Conservation (phyloP, 2,797 vertebrate species). For the Danio jaintianensis region DNA sequence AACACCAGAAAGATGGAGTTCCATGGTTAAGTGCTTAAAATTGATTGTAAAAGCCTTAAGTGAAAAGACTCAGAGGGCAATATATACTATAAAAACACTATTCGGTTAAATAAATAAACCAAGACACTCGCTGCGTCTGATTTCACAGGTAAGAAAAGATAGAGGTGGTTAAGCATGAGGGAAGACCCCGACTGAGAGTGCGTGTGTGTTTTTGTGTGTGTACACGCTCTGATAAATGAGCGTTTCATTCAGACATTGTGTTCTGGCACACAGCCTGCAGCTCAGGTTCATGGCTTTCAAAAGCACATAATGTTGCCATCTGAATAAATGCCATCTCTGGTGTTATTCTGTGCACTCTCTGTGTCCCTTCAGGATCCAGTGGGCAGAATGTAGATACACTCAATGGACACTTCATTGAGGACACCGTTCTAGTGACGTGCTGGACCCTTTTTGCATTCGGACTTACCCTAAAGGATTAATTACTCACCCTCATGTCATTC, state of each 20-base stretch:
- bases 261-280: constrained; percentile 32
- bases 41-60: constrained; percentile 4
- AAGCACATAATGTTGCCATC: constrained; percentile 43
- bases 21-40: neutral
- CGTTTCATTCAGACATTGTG: constrained; percentile 33
- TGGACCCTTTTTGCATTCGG: too few relatives aligned
- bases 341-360: constrained; percentile 49
- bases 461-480: too few relatives aligned
- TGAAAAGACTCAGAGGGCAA: neutral
- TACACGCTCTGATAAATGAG: constrained; percentile 16
- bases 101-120: neutral
- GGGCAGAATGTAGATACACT: neutral
- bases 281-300: constrained; percentile 36
- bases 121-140: neutral
- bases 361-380: constrained; percentile 28
- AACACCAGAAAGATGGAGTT: neutral
- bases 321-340: constrained; percentile 47
- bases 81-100: neutral
- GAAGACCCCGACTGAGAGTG: constrained; percentile 1
- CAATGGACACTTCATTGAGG: neutral
- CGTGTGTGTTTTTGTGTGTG: neutral
- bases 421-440: too few relatives aligned
- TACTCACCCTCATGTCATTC: too few relatives aligned
- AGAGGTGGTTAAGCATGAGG: constrained; percentile 17
- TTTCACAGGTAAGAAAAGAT: constrained; percentile 34